Base-by-base conservation (phyloP, 2,797 vertebrate species). In the Antennarius maculatus region DNA sequence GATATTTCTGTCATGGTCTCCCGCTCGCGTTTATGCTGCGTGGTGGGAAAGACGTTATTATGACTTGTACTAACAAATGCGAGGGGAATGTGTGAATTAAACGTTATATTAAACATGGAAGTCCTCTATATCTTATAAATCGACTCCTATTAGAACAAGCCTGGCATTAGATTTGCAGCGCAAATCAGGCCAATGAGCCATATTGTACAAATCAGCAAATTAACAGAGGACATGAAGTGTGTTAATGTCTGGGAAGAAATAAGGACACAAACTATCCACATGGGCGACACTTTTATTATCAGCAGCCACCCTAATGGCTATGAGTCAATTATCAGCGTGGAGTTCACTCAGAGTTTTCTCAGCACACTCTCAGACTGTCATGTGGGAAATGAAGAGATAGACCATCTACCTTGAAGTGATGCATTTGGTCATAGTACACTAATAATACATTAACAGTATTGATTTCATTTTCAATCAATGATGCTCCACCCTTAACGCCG, bases 191-290 rank as follows among this genome's bases (percentile, higher is more conserved):
- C 92, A 94, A 93, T 94, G 92, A 94, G 90, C 91, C 92, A 91
- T 92, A 93, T 90, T 93, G 91, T 91, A 93, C 89, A 92, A 92
- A 94, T 94, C 92, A 93, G 91, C 91, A 93, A 93, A 93, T 93
- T 93, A 93, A 86, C 92, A 89, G 89, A 87, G 89, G 91, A 92
- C 91, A 92, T 94, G 91, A 94, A 92, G 90, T 93, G 92, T 90
- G 91, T 93, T 94, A 94, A 94, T 93, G 90, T 90, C 88, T 84
- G 89, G 84, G 89, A 92, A 92, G 86, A 88, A 91, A 91, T 86
- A 90, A 91, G 89, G 89, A 91, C 88, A 88, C 88, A 91, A 92
- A 91, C 87, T 91, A 88, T 93, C 90, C 86, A 88, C 90, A 88
- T 55, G 59, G 88, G 86, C 88, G 82, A 91, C 89, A 88, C 88